Evolutionary conservation across 2,888 invertebrate species (phyloP), one percentile per base, ranked within the genome.

Genomic region (Drosophila algonquin): DNA sequence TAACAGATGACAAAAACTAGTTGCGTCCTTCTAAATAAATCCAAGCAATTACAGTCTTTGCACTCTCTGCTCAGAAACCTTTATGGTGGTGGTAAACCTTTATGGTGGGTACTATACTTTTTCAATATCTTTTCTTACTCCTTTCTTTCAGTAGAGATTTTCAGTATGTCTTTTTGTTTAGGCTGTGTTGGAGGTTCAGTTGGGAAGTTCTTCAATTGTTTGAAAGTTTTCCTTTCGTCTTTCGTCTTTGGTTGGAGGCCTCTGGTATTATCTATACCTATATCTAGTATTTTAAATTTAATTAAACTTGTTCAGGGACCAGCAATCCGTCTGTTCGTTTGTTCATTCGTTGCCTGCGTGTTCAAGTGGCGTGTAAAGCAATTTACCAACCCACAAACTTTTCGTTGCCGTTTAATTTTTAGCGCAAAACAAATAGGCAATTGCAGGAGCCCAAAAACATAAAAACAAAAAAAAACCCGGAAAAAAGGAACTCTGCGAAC

Each of bases 361-460:
- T 79, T 79, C 75, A 85, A 89, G 87, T 89, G 74, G 89, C 85
- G 87, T 85, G 89, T 89, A 85, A 88, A 85, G 78, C 79, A 84
- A 89, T 85, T 84, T 78, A 75, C 47, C 61, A 63, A 53, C 18
- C 77, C 71, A 35, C 67, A 55, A 75, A 81, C 72, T 56, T 74
- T 80, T 68, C 61, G 64, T 73, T 71, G 74, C 60, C 59, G 63
- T 80, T 83, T 86, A 83, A 88, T 78, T 83, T 86, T 78, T 73
- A 82, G 83, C 78, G 78, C 57, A 80, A 86, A 86, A 78, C 76
- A 88, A 82, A 80, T 86, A 86, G 82, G 82, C 86, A 82, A 88
- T 82, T 44, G 76, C 63, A 60, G 75, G 50, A 63, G 53, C 57
- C 64, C 64, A 51, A 54, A 24, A 63, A 51, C 40, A 63, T 70